phyloP scores from a whole-genome alignment of 2,113 vertebrate genomes.

The Colinus virginianus region DNA sequence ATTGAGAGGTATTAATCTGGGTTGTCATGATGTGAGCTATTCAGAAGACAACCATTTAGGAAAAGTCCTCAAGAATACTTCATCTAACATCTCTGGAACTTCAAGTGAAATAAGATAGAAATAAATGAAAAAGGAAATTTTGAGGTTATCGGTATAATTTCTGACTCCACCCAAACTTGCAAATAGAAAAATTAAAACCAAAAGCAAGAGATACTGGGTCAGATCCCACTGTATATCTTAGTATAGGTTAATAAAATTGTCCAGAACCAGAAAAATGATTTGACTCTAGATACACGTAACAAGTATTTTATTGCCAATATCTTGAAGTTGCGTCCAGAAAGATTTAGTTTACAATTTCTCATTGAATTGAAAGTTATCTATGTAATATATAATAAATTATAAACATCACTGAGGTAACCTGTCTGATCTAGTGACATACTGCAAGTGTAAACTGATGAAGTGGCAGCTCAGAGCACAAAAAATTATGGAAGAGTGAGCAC shows the following conservation, averaged over 20 bases:
- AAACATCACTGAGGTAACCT: background rate
- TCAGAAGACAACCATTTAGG: background rate
- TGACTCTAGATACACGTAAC: background rate
- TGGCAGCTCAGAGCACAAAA: background rate
- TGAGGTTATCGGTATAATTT: background rate
- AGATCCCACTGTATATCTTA: background rate
- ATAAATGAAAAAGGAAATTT: background rate
- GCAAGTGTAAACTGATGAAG: background rate
- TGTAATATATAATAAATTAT: background rate
- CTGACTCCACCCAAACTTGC: background rate
- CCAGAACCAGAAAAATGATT: background rate
- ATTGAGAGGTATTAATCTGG: background rate
- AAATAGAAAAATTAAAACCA: background rate
- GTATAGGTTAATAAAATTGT: background rate
- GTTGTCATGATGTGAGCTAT: background rate
- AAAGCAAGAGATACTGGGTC: accelerated
- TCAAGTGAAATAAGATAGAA: background rate
- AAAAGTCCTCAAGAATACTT: background rate
- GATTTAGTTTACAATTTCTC: background rate
- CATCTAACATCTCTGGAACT: background rate
- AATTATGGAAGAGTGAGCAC: background rate
- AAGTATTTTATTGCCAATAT: background rate
- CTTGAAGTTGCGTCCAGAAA: background rate
- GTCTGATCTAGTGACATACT: background rate
- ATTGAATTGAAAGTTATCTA: background rate